Evolutionary conservation across 2,113 vertebrate genomes (phyloP).

Genomic region (Athene cunicularia): DNA sequence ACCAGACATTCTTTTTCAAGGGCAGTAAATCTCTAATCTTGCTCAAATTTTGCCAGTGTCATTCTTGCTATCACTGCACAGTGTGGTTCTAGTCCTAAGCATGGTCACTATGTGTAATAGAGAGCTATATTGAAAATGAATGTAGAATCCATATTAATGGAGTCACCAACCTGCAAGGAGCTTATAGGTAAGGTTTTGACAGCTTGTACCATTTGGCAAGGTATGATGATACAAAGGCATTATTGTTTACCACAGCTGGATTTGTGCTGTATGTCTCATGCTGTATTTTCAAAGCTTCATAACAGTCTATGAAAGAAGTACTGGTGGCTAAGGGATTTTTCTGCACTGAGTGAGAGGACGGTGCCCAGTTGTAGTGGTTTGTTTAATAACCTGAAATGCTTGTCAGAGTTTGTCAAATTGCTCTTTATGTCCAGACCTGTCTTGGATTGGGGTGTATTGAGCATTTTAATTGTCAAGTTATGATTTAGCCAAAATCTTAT

Average conservation of each 20-base stretch:
- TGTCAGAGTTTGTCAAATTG: neutral
- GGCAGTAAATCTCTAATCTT: neutral
- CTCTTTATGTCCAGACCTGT: neutral
- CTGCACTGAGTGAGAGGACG: neutral
- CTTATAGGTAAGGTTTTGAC: rapidly evolving
- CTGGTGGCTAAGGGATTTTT: neutral
- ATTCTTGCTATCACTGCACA: neutral
- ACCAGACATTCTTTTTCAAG: neutral
- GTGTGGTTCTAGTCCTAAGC: neutral
- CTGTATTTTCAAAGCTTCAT: neutral
- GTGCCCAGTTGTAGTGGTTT: neutral
- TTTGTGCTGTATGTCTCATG: neutral
- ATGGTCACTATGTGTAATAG: neutral
- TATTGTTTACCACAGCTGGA: neutral
- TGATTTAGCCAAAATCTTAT: neutral
- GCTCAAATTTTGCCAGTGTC: neutral
- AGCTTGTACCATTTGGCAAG: neutral
- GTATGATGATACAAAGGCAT: neutral
- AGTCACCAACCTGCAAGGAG: neutral
- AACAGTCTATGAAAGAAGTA: neutral
- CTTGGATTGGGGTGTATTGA: neutral
- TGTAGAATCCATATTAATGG: neutral
- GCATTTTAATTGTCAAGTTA: neutral
- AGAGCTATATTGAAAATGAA: neutral
- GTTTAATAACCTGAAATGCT: neutral